Evolutionary conservation across 2,797 vertebrate genomes (phyloP).

Genomic region (Thaleichthys pacificus): DNA sequence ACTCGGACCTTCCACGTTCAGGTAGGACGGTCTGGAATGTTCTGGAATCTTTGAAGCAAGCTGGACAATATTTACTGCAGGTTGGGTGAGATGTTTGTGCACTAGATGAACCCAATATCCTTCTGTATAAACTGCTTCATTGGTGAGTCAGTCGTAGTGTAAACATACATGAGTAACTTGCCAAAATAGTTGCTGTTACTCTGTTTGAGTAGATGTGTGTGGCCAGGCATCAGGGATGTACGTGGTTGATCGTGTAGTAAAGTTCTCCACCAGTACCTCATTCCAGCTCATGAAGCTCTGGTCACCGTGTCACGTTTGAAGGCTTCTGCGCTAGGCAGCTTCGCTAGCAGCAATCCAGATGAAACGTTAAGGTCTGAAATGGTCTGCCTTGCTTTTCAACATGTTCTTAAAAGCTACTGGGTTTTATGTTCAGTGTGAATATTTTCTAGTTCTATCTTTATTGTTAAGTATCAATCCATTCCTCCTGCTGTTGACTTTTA

Average conservation of each 20-base stretch:
- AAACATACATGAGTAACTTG: no score
- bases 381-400: no score
- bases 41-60: background rate
- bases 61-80: background rate
- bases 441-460: no score
- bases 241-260: background rate
- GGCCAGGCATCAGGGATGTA: no score
- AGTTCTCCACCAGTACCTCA: slow-evolving; percentile 26
- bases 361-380: background rate
- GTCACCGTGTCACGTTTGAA: background rate
- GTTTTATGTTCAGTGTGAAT: no score
- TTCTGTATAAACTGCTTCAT: no score
- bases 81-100: background rate
- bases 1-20: background rate
- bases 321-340: slow-evolving; percentile 6
- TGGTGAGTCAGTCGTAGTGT: no score
- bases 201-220: background rate
- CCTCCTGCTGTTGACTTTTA: background rate
- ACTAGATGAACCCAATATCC: background rate
- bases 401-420: background rate
- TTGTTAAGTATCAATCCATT: no score
- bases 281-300: slow-evolving; percentile 37
- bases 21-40: background rate
- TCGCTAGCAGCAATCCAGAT: no score
- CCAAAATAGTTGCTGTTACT: background rate